Conservation (phyloP, 2,113 vertebrate genomes). For the Enhydra lutris region DNA sequence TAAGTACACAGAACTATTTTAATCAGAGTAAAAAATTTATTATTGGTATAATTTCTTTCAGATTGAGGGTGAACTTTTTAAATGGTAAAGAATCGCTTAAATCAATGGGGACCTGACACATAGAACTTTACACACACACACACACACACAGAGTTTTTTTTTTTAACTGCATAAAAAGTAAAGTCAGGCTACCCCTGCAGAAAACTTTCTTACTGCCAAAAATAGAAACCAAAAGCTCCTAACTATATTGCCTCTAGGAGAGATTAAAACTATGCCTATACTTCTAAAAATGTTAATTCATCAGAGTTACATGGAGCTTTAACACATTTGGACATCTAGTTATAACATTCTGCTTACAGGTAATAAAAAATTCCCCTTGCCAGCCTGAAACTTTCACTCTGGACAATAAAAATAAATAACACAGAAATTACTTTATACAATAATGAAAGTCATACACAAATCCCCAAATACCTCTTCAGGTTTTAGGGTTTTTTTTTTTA, state of each 20-base stretch:
- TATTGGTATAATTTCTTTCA: neutral
- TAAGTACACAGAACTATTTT: neutral
- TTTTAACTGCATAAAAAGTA: neutral
- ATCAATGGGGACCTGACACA: neutral
- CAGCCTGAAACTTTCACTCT: neutral
- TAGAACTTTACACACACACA: neutral
- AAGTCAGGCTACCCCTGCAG: neutral
- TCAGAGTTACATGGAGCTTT: neutral
- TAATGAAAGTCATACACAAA: slow-evolving; percentile 9
- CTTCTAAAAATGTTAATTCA: neutral
- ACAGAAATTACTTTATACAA: neutral
- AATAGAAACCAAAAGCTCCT: neutral
- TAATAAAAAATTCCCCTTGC: neutral
- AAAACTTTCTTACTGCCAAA: slow-evolving; percentile 18
- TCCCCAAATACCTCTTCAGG: neutral
- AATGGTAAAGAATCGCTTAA: slow-evolving; percentile 14
- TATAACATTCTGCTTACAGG: neutral
- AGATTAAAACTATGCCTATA: neutral
- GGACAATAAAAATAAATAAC: neutral
- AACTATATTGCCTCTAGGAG: neutral
- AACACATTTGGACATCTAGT: neutral
- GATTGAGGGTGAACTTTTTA: neutral
- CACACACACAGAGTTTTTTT: neutral
- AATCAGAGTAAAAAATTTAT: neutral
- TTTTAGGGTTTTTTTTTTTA: neutral